Percentiles rank a stretch among this genome's conserved stretches.
phyloP scores from a whole-genome alignment of 2,888 invertebrate genomes.

The Lottia gigantea region DNA sequence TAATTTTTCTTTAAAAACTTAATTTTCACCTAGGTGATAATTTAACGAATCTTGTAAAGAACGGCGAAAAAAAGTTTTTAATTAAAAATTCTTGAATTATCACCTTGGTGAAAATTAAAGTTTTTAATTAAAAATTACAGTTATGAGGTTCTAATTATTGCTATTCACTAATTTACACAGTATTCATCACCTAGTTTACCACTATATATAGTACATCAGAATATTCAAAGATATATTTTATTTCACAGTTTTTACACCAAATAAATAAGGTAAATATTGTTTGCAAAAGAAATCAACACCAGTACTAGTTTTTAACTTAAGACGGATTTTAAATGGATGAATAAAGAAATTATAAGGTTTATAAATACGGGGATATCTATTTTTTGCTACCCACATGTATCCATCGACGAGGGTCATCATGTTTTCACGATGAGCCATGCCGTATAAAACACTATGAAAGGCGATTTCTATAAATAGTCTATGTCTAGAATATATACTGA shows the following conservation, averaged over 20 bases:
- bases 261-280: neutral
- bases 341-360: neutral
- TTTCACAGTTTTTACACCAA: neutral
- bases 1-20: too few relatives aligned
- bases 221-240: too few relatives aligned
- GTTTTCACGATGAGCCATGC: neutral
- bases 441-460: neutral
- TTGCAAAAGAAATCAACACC: neutral
- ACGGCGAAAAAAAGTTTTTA: too few relatives aligned
- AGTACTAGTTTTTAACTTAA: neutral
- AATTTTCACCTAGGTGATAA: too few relatives aligned
- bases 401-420: neutral
- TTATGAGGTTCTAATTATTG: too few relatives aligned
- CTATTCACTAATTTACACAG: too few relatives aligned
- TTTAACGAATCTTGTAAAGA: too few relatives aligned
- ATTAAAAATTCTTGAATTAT: too few relatives aligned
- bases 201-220: too few relatives aligned
- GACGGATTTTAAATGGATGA: neutral
- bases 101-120: too few relatives aligned
- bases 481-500: neutral
- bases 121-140: too few relatives aligned
- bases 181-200: too few relatives aligned
- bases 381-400: neutral
- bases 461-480: neutral
- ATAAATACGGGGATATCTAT: neutral